phyloP scores from a whole-genome alignment of 2,888 invertebrate species.

The Dastarcus helophoroides region DNA sequence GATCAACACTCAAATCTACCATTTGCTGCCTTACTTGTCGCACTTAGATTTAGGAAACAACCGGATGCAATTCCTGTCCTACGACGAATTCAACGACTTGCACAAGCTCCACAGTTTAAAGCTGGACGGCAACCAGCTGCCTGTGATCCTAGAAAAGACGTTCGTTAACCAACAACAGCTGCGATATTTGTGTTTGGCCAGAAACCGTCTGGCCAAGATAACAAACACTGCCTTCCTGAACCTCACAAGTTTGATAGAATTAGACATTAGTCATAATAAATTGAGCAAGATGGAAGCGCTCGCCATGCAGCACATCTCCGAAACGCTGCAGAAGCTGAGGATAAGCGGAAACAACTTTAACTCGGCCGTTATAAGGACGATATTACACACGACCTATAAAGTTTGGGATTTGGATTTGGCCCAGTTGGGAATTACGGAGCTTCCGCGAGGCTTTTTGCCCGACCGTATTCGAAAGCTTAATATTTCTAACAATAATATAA shows the following conservation, averaged over 20 bases:
- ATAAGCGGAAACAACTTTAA: slow-evolving; percentile 63
- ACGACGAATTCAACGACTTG: slow-evolving; percentile 60
- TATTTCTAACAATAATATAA: slow-evolving; percentile 61
- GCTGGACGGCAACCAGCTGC: slow-evolving; percentile 66
- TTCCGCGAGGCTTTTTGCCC: slow-evolving; percentile 48
- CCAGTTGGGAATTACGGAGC: slow-evolving; percentile 43
- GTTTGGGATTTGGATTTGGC: slow-evolving; percentile 48
- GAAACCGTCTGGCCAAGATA: slow-evolving; percentile 63
- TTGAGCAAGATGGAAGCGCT: slow-evolving; percentile 54
- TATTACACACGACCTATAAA: slow-evolving; percentile 46
- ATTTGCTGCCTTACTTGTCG: slow-evolving; percentile 58
- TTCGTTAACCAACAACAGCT: slow-evolving; percentile 44
- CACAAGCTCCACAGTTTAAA: slow-evolving; percentile 51
- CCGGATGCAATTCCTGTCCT: slow-evolving; percentile 60
- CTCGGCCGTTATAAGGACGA: slow-evolving; percentile 43
- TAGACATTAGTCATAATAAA: slow-evolving; percentile 69
- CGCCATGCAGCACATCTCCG: slow-evolving; percentile 48
- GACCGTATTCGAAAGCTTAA: slow-evolving; percentile 54
- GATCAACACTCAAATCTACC: slow-evolving; percentile 69
- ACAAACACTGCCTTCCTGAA: slow-evolving; percentile 64
- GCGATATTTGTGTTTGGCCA: slow-evolving; percentile 47
- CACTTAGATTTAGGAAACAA: slow-evolving; percentile 70
- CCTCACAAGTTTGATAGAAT: slow-evolving; percentile 52
- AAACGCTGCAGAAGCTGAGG: slow-evolving; percentile 51
- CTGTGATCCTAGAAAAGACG: slow-evolving; percentile 61